Percentiles rank a stretch among this genome's conserved stretches.
These are phyloP conservation scores for Philotrypesis tridentata DNA, from an alignment of 1,140 invertebrate species.

Conservation along the genomic window DNA sequence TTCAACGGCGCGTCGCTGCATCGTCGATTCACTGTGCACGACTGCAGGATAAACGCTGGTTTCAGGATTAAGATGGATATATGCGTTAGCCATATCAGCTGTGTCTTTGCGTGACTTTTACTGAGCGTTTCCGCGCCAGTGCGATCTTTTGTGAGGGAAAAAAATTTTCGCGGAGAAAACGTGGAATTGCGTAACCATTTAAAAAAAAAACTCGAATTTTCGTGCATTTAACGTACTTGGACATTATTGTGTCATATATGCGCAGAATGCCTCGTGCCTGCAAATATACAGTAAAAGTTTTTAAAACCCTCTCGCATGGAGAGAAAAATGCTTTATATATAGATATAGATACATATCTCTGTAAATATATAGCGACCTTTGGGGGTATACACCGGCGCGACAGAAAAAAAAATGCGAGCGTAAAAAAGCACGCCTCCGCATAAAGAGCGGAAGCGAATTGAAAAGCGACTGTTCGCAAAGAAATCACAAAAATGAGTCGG, in stretches of 20 bases:
- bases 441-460: conserved; percentile 25
- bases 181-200: background rate
- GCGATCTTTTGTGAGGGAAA: too few species aligned
- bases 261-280: background rate
- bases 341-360: background rate
- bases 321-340: background rate
- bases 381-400: background rate
- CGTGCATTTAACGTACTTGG: background rate
- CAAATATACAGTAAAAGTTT: background rate
- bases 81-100: background rate
- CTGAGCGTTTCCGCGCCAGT: too few species aligned
- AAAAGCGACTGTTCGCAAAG: conserved; percentile 17
- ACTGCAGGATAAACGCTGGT: background rate
- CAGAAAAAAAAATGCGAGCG: background rate
- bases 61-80: background rate
- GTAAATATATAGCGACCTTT: conserved; percentile 1
- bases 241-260: background rate
- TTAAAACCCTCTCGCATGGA: background rate
- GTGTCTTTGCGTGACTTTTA: too few species aligned
- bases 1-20: background rate
- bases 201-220: background rate
- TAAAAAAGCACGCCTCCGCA: background rate
- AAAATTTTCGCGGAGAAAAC: too few species aligned
- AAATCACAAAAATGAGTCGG: conserved; percentile 5
- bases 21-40: background rate